phyloP scores from a whole-genome alignment of 2,797 vertebrate genomes.

The Centroberyx gerrardi region DNA sequence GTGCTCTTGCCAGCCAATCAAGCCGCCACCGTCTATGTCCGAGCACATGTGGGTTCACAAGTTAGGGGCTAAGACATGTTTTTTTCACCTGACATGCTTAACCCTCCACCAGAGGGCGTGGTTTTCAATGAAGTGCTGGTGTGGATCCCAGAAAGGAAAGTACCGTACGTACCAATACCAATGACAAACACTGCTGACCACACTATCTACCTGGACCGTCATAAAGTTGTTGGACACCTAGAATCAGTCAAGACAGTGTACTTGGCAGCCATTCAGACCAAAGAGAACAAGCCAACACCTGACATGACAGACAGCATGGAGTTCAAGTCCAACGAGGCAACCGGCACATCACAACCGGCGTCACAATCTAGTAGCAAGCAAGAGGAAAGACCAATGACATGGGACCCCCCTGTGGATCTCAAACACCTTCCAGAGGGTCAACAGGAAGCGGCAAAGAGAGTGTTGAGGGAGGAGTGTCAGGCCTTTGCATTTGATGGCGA shows the following conservation, averaged over 20 bases:
- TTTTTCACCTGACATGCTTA: slow-evolving; percentile 5
- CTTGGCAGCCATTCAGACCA: not conserved
- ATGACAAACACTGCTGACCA: slow-evolving; percentile 27
- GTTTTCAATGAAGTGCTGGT: too few relatives aligned
- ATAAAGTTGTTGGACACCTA: slow-evolving; percentile 22
- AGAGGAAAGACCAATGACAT: not conserved
- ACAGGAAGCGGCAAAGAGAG: not conserved
- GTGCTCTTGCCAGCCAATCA: too few relatives aligned
- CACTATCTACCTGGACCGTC: not conserved
- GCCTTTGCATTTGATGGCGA: slow-evolving; percentile 32
- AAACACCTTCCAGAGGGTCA: slow-evolving; percentile 5
- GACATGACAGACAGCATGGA: too few relatives aligned
- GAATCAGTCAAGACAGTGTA: slow-evolving; percentile 29
- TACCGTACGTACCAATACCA: not conserved
- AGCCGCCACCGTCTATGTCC: too few relatives aligned
- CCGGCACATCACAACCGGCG: too few relatives aligned
- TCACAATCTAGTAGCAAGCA: not conserved
- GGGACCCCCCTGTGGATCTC: slow-evolving; percentile 28
- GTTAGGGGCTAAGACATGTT: slow-evolving; percentile 25
- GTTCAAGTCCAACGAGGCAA: too few relatives aligned
- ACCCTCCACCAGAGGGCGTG: too few relatives aligned
- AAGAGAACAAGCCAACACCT: too few relatives aligned
- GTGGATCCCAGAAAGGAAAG: too few relatives aligned
- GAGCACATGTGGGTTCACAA: too few relatives aligned
- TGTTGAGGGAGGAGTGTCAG: slow-evolving; percentile 31